phyloP scores from a whole-genome alignment of 2,113 vertebrate genomes.

The Anguilla japonica region DNA sequence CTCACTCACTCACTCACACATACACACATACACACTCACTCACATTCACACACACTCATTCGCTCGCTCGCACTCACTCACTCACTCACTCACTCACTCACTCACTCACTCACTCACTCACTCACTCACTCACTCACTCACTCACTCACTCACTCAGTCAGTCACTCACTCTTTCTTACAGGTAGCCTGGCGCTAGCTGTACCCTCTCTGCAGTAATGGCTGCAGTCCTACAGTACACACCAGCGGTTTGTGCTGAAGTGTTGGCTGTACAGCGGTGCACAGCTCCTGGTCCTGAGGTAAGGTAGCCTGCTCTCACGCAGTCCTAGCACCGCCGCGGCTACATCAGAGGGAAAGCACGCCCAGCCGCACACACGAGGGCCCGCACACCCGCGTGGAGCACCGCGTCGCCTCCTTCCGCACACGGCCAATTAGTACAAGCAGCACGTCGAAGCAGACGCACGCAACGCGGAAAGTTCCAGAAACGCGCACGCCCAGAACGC shows the following conservation, averaged over 20 bases:
- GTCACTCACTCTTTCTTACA: too few species aligned
- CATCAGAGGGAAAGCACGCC: background rate
- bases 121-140: too few species aligned
- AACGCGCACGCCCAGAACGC: background rate
- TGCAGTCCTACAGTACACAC: too few species aligned
- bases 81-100: too few species aligned
- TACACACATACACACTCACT: too few species aligned
- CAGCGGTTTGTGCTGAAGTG: slow-evolving; percentile 26
- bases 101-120: too few species aligned
- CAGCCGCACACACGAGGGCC: background rate
- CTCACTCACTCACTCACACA: too few species aligned
- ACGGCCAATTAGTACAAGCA: background rate
- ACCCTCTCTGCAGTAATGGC: slow-evolving; percentile 24
- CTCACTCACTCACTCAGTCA: too few species aligned
- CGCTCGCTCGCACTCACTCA: too few species aligned
- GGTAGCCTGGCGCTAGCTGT: slow-evolving; percentile 34
- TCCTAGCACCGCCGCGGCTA: background rate
- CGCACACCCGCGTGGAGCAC: background rate
- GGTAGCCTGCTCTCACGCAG: slow-evolving; percentile 25
- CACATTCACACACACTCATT: too few species aligned
- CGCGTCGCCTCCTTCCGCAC: background rate
- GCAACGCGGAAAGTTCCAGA: background rate
- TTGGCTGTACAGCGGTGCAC: slow-evolving; percentile 74
- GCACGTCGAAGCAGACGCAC: background rate
- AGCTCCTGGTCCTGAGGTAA: background rate